Evolutionary conservation across 1,140 invertebrate species (phyloP).

Genomic region (Ptiloglossa arizonensis): DNA sequence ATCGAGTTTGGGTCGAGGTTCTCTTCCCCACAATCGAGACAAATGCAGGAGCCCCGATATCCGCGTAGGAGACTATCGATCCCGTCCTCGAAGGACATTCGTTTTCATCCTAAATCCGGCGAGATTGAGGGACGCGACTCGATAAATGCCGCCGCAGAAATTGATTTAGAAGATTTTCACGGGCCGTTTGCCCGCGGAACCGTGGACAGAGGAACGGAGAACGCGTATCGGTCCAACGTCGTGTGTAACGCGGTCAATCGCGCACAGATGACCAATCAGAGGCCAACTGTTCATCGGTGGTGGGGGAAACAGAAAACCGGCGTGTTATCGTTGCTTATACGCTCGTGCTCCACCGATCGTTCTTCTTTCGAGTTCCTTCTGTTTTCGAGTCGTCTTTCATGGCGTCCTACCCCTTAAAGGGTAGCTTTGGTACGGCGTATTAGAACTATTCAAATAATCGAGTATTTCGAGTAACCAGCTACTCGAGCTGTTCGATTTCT

Average conservation of each 20-base stretch:
- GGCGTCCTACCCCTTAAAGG: too few species aligned
- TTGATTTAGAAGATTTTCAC: constrained; percentile 69
- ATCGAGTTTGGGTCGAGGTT: constrained; percentile 47
- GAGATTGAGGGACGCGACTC: constrained; percentile 54
- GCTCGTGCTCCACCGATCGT: constrained; percentile 17
- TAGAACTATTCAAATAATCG: too few species aligned
- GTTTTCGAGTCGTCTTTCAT: constrained; percentile 32
- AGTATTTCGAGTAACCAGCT: too few species aligned
- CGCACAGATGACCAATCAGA: constrained; percentile 61
- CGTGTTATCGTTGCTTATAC: constrained; percentile 39
- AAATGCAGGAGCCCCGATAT: constrained; percentile 42
- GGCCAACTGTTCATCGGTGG: constrained; percentile 53
- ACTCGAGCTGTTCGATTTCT: too few species aligned
- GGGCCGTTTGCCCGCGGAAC: constrained; percentile 45
- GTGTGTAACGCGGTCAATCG: constrained; percentile 49
- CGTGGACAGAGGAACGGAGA: constrained; percentile 34
- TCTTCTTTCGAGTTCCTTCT: constrained; percentile 35
- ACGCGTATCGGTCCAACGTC: constrained; percentile 38
- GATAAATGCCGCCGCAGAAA: constrained; percentile 56
- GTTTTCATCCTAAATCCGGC: constrained; percentile 52
- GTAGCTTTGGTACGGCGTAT: too few species aligned
- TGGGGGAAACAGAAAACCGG: constrained; percentile 40
- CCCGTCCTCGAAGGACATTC: constrained; percentile 48
- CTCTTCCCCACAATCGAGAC: constrained; percentile 13
- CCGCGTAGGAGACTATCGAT: constrained; percentile 50